phyloP scores from a whole-genome alignment of 2,888 invertebrate species.

The Antheraea assamensis region DNA sequence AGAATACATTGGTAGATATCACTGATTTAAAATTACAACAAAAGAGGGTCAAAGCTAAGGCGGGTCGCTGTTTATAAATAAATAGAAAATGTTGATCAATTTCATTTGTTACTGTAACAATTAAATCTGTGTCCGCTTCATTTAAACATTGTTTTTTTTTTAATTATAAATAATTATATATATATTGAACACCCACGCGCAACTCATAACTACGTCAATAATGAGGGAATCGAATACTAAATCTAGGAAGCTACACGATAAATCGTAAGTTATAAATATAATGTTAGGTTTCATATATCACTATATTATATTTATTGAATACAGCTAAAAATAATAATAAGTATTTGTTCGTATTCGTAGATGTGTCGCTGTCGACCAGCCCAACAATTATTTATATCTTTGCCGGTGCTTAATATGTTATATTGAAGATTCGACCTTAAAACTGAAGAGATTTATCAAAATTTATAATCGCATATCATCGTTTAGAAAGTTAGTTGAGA shows the following conservation, averaged over 20 bases:
- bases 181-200: no score
- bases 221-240: no score
- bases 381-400: conserved; percentile 33
- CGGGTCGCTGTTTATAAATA: no score
- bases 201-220: no score
- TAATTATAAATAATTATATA: no score
- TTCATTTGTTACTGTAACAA: no score
- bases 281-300: background rate
- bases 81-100: no score
- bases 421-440: conserved; percentile 28
- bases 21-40: no score
- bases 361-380: conserved; percentile 36
- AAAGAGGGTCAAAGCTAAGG: no score
- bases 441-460: background rate
- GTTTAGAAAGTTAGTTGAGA: conserved; percentile 34
- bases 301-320: conserved; percentile 1
- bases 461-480: conserved; percentile 23
- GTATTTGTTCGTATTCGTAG: background rate
- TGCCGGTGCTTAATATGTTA: conserved; percentile 8
- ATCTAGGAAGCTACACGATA: background rate
- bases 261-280: conserved; percentile 30
- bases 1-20: no score
- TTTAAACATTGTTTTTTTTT: no score
- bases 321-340: conserved; percentile 31
- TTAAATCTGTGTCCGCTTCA: no score